These are phyloP conservation scores for Centropus unirufus DNA, from an alignment of 2,113 vertebrate genomes.

Conservation along the genomic window DNA sequence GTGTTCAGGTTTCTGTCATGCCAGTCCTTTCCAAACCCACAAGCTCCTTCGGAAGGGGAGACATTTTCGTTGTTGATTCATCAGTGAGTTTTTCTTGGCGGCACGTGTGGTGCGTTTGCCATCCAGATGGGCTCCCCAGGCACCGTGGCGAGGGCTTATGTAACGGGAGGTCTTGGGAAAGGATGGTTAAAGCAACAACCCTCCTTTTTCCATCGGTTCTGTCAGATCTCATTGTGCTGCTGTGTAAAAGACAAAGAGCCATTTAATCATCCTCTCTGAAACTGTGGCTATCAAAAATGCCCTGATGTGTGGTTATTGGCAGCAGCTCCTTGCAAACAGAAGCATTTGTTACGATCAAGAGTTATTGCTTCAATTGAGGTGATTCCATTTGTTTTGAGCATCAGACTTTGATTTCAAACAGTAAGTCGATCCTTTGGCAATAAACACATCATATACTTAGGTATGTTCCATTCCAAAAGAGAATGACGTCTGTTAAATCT, in stretches of 20 bases:
- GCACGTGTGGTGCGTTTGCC: slow-evolving; percentile 24
- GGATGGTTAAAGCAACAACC: background rate
- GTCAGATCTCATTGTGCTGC: background rate
- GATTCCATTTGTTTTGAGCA: background rate
- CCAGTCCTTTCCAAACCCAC: slow-evolving; percentile 32
- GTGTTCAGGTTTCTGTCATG: background rate
- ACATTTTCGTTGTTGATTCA: slow-evolving; percentile 47
- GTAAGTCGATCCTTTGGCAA: background rate
- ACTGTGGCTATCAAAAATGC: background rate
- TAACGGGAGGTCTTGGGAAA: slow-evolving; percentile 44
- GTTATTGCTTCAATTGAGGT: background rate
- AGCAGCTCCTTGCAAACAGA: background rate
- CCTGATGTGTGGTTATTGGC: background rate
- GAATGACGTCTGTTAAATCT: background rate
- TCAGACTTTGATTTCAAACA: background rate
- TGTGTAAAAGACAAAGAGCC: background rate
- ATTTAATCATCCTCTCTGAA: background rate
- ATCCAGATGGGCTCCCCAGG: slow-evolving; percentile 55
- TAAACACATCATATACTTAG: background rate
- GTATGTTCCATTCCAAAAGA: background rate
- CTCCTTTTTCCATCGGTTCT: background rate
- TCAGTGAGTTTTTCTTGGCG: slow-evolving; percentile 70
- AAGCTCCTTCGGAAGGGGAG: slow-evolving; percentile 44
- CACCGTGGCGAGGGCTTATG: slow-evolving; percentile 50
- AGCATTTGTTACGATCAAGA: background rate